phyloP scores from a whole-genome alignment of 2,113 vertebrate genomes.

The Sylvietta virens region DNA sequence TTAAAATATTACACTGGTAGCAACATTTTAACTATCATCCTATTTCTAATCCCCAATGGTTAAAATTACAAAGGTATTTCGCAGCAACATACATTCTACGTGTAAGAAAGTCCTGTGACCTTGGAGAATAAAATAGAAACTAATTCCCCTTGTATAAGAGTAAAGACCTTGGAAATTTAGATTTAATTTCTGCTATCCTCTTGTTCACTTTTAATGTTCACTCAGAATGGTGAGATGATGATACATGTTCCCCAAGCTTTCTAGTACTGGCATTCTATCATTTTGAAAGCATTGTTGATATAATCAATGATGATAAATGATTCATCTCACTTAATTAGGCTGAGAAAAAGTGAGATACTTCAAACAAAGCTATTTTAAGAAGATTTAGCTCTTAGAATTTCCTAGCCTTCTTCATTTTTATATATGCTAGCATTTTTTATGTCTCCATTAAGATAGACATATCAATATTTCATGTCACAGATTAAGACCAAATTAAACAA shows the following conservation, averaged over 20 bases:
- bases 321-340: slow-evolving; percentile 42
- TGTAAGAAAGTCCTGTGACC: neutral
- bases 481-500: neutral
- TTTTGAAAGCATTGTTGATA: slow-evolving; percentile 50
- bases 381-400: neutral
- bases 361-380: neutral
- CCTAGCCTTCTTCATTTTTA: neutral
- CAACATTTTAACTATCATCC: neutral
- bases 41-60: neutral
- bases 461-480: neutral
- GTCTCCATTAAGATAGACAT: neutral
- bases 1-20: neutral
- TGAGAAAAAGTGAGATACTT: neutral
- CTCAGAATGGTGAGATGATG: neutral
- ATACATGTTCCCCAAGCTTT: slow-evolving; percentile 27
- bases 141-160: neutral
- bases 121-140: neutral
- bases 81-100: neutral
- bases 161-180: neutral
- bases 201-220: neutral
- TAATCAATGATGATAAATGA: slow-evolving; percentile 62
- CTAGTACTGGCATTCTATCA: slow-evolving; percentile 38
- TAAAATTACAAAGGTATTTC: neutral
- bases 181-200: neutral
- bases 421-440: neutral